Percentiles rank a stretch among this genome's conserved stretches.
Evolutionary conservation across 2,888 invertebrate species (phyloP).

Genomic region (Lithophane leautieri): DNA sequence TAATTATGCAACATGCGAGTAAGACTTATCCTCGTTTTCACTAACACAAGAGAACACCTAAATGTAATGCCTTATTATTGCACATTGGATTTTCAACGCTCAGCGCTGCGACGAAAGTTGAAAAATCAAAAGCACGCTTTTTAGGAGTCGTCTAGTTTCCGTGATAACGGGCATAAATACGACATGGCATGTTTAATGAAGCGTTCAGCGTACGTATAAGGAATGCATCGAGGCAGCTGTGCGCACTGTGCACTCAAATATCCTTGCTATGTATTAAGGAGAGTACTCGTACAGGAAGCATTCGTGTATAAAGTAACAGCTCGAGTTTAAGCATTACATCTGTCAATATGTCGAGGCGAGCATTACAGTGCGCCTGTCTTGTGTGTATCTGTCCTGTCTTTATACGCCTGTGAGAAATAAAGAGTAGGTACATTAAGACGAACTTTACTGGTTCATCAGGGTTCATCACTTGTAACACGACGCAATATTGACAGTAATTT

Average conservation of each 20-base stretch:
- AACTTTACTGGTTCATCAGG: background rate
- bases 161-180: background rate
- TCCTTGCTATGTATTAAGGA: background rate
- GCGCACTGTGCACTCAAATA: constrained; percentile 17
- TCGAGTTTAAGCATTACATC: background rate
- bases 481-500: background rate
- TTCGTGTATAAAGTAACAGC: background rate
- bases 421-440: background rate
- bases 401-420: background rate
- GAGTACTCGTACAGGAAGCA: background rate
- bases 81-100: background rate
- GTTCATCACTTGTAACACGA: background rate
- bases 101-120: background rate
- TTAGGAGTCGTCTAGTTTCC: background rate
- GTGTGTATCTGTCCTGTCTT: background rate
- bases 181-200: constrained; percentile 39
- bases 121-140: background rate
- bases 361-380: background rate
- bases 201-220: constrained; percentile 2
- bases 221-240: constrained; percentile 22
- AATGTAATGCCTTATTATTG: background rate
- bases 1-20: constrained; percentile 5
- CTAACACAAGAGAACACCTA: background rate
- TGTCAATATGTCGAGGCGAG: background rate
- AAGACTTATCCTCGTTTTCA: background rate